Percentiles rank a stretch among this genome's conserved stretches.
phyloP scores from a whole-genome alignment of 2,797 vertebrate species.

The Pristis pectinata region DNA sequence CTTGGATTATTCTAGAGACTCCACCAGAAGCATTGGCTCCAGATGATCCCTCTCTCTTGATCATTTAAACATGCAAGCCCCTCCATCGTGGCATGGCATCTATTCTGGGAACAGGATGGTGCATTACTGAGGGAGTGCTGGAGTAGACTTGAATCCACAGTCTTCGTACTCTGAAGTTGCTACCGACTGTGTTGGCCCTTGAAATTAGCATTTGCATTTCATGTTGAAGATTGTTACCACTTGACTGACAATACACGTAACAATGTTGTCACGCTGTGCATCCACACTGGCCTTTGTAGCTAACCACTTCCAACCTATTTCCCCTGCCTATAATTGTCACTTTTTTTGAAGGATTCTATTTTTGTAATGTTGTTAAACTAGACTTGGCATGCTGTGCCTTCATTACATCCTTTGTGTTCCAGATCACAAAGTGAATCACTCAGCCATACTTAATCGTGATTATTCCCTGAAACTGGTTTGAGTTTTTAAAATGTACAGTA shows the following conservation, averaged over 20 bases:
- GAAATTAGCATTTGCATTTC: not conserved
- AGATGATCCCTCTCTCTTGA: too few species aligned
- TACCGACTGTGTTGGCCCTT: not conserved
- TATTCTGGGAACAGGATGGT: too few species aligned
- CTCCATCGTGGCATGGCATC: too few species aligned
- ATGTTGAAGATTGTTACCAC: not conserved
- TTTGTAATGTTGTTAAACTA: not conserved
- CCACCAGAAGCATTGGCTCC: too few species aligned
- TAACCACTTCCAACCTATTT: not conserved
- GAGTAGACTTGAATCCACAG: too few species aligned
- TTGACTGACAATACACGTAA: not conserved
- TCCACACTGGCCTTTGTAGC: not conserved
- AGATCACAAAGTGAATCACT: not conserved
- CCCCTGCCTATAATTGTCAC: not conserved
- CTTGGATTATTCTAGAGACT: too few species aligned
- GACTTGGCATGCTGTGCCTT: not conserved
- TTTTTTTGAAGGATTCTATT: too few species aligned
- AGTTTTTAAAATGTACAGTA: not conserved
- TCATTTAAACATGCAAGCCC: too few species aligned
- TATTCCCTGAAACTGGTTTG: not conserved
- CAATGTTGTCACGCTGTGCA: not conserved
- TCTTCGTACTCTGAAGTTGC: not conserved
- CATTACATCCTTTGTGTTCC: not conserved
- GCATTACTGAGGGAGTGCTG: too few species aligned
- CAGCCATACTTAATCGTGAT: not conserved